Evolutionary conservation across 1,140 invertebrate genomes (phyloP).

Genomic region (Melipona quadrifasciata): DNA sequence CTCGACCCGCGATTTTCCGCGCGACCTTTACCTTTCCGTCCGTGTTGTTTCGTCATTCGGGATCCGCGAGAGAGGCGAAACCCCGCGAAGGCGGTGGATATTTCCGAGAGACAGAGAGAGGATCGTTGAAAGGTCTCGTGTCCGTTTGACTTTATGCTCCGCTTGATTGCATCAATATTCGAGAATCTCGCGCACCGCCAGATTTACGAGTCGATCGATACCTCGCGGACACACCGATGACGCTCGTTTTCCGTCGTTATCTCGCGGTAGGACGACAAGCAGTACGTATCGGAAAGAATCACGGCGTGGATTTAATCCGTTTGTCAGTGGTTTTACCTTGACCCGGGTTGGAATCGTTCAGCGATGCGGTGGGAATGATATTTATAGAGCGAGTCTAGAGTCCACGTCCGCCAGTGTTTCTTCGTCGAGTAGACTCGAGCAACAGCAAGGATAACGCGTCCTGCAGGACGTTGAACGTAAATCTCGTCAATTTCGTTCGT

Average conservation of each 20-base stretch:
- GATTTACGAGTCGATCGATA: slow-evolving; percentile 29
- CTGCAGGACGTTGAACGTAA: not conserved
- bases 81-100: not conserved
- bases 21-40: not conserved
- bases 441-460: not conserved
- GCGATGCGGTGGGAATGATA: not conserved
- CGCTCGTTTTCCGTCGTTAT: not conserved
- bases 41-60: not conserved
- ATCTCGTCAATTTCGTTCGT: not conserved
- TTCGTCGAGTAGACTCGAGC: not conserved
- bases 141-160: not conserved
- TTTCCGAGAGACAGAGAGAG: not conserved
- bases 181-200: not conserved
- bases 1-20: slow-evolving; percentile 41
- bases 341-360: not conserved
- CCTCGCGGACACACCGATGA: not conserved
- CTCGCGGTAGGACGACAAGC: not conserved
- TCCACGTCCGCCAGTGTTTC: too few relatives aligned
- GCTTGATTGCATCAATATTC: slow-evolving; percentile 29
- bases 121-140: not conserved
- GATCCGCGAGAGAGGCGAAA: not conserved
- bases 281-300: not conserved
- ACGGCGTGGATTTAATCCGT: slow-evolving; percentile 1
- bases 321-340: not conserved
- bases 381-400: not conserved